Conservation (phyloP, 2,888 invertebrate species). For the Dendrolimus houi region DNA sequence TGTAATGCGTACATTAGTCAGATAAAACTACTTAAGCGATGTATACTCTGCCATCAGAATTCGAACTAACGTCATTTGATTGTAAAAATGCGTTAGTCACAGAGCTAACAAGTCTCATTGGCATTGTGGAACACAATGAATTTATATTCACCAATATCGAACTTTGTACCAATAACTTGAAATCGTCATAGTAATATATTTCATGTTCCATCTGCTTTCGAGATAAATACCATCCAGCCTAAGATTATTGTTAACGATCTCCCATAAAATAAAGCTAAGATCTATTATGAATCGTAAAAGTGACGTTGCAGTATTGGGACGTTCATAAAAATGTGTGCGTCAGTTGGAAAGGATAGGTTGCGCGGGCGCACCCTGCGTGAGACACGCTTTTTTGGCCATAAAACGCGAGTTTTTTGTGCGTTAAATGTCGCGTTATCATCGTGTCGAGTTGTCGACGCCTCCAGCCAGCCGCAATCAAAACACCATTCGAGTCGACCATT, state of each 20-base stretch:
- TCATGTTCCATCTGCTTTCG: neutral
- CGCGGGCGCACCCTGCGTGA: conserved; percentile 26
- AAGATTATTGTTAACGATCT: conserved; percentile 42
- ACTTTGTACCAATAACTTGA: neutral
- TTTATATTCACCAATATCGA: neutral
- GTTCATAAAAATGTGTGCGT: conserved; percentile 49
- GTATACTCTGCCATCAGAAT: too few relatives aligned
- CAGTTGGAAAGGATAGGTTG: conserved; percentile 15
- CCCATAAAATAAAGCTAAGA: conserved; percentile 45
- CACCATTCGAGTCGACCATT: conserved; percentile 69
- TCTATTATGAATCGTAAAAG: conserved; percentile 58
- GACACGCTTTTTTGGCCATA: conserved; percentile 57
- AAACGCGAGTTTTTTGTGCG: conserved; percentile 66
- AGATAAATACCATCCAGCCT: neutral
- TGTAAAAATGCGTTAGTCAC: too few relatives aligned
- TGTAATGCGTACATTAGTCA: too few relatives aligned
- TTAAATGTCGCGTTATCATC: conserved; percentile 70
- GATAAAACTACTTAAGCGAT: too few relatives aligned
- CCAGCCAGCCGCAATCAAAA: conserved; percentile 73
- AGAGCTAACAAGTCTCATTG: too few relatives aligned
- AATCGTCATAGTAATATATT: neutral
- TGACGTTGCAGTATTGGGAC: conserved; percentile 59
- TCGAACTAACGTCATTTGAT: too few relatives aligned
- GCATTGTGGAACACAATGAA: conserved; percentile 8
- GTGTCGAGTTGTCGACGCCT: conserved; percentile 76